Evolutionary conservation across 2,797 vertebrate genomes (phyloP).

Genomic region (Phrynocephalus guinanensis): DNA sequence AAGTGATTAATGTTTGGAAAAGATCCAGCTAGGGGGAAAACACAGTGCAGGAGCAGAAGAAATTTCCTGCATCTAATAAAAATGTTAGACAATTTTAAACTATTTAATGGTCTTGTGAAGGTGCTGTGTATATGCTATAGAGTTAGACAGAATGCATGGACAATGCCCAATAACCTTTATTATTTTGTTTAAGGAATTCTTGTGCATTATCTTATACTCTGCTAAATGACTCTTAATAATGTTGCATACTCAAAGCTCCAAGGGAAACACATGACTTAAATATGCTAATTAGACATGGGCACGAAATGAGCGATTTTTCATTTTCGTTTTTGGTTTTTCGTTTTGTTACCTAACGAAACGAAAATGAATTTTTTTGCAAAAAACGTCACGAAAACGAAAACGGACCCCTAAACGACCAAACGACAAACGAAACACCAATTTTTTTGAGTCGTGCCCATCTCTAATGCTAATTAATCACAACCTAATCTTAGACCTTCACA

Average conservation of each 20-base stretch:
- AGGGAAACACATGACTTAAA: not conserved
- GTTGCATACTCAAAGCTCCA: not conserved
- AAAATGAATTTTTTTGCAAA: too few species aligned
- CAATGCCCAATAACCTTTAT: not conserved
- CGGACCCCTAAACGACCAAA: too few species aligned
- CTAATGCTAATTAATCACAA: not conserved
- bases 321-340: too few species aligned
- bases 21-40: not conserved
- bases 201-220: not conserved
- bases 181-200: not conserved
- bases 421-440: too few species aligned
- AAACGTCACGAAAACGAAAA: too few species aligned
- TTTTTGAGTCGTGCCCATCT: too few species aligned
- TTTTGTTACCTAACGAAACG: too few species aligned
- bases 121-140: not conserved
- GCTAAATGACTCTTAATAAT: not conserved
- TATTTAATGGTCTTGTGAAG: not conserved
- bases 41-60: not conserved
- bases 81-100: not conserved
- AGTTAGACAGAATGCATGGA: not conserved
- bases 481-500: not conserved
- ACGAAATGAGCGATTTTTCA: too few species aligned
- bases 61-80: not conserved
- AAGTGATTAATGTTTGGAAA: not conserved
- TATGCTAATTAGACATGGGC: not conserved